Conservation (phyloP, 2,888 invertebrate genomes). For the Hydrotaea cyrtoneurina region DNA sequence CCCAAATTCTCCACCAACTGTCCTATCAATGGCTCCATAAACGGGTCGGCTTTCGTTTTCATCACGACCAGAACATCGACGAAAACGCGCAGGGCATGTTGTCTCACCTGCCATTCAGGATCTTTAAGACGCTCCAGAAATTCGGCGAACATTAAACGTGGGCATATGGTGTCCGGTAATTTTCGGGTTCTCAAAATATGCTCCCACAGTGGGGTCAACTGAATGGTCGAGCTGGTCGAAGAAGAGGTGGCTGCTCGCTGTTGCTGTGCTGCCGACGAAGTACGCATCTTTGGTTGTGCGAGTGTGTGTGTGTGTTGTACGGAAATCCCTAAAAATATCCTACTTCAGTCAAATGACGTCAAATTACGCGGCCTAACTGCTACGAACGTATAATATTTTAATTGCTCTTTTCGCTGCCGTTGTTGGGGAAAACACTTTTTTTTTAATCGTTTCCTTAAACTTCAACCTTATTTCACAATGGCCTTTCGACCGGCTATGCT, state of each 20-base stretch:
- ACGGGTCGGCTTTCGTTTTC: slow-evolving; percentile 85
- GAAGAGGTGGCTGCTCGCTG: slow-evolving; percentile 40
- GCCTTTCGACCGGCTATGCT: slow-evolving; percentile 36
- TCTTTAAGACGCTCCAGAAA: slow-evolving; percentile 88
- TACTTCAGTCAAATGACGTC: slow-evolving; percentile 26
- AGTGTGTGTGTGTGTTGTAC: slow-evolving; percentile 14
- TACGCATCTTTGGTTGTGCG: slow-evolving; percentile 7
- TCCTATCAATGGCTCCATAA: slow-evolving; percentile 84
- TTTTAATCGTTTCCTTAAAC: slow-evolving; percentile 64
- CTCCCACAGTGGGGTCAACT: slow-evolving; percentile 90
- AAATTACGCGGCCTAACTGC: slow-evolving; percentile 38
- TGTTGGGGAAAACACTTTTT: slow-evolving; percentile 38
- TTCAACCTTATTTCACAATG: slow-evolving; percentile 58
- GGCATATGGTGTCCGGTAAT: slow-evolving; percentile 86
- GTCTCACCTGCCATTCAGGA: slow-evolving; percentile 92
- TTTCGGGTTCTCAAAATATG: slow-evolving; percentile 88
- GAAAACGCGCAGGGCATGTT: slow-evolving; percentile 90
- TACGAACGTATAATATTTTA: slow-evolving; percentile 41
- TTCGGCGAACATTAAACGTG: slow-evolving; percentile 85
- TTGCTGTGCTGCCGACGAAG: slow-evolving; percentile 47
- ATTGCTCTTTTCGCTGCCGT: slow-evolving; percentile 38
- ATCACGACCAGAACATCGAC: slow-evolving; percentile 90
- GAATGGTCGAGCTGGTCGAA: slow-evolving; percentile 74
- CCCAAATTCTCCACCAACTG: slow-evolving; percentile 90
- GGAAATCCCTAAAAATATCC: slow-evolving; percentile 37